Evolutionary conservation across 2,797 vertebrate genomes (phyloP).

Genomic region (Enteromius thamalakanensis): DNA sequence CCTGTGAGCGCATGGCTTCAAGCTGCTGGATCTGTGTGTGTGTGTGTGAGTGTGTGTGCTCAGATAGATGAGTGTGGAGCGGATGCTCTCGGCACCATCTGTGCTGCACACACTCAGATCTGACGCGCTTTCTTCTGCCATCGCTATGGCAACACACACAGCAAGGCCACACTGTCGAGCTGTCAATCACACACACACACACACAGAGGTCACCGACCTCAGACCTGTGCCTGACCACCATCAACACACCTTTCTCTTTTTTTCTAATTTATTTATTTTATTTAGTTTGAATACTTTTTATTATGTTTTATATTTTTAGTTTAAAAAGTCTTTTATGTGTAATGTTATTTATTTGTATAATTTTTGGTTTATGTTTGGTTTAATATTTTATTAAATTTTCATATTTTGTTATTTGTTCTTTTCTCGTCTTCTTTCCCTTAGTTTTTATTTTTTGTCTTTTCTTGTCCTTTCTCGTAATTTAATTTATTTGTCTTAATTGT

Average conservation of each 20-base stretch:
- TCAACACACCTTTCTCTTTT: not conserved
- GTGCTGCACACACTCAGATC: constrained; percentile 49
- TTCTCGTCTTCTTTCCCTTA: not conserved
- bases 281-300: not conserved
- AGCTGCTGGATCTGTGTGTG: constrained; percentile 7
- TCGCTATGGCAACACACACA: constrained; percentile 43
- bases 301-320: not conserved
- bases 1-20: not conserved
- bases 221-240: not conserved
- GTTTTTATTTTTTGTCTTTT: too few relatives aligned
- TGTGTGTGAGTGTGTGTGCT: not conserved
- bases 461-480: not conserved
- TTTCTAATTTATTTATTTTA: not conserved
- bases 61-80: constrained; percentile 4
- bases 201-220: constrained; percentile 36
- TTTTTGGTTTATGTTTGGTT: not conserved
- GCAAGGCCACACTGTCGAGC: constrained; percentile 24
- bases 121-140: constrained; percentile 15
- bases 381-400: not conserved
- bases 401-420: not conserved
- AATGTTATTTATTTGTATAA: not conserved
- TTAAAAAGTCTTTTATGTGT: too few relatives aligned
- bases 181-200: constrained; percentile 18
- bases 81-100: constrained; percentile 51
- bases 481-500: not conserved